Conservation (phyloP, 1,140 invertebrate genomes). For the Euglossa dilemma region DNA sequence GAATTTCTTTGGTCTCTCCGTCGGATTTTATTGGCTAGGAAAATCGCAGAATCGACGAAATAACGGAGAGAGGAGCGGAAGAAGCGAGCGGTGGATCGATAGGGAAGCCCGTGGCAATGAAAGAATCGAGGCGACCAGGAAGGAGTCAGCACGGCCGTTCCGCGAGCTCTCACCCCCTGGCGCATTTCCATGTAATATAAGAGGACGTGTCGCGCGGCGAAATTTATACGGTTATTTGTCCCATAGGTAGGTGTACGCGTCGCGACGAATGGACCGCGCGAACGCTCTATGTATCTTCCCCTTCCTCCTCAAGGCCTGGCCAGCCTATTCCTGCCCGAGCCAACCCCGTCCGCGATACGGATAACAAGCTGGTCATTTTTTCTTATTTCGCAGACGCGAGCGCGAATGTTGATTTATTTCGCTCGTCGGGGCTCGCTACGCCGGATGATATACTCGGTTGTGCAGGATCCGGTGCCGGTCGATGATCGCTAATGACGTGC, state of each 20-base stretch:
- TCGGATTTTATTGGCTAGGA: too few relatives aligned
- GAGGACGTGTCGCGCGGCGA: slow-evolving; percentile 25
- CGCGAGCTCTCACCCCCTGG: neutral
- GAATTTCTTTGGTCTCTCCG: too few relatives aligned
- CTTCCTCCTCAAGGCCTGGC: slow-evolving; percentile 23
- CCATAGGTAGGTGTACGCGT: slow-evolving; percentile 42
- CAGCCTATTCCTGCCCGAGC: neutral
- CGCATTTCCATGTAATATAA: slow-evolving; percentile 46
- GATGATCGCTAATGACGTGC: neutral
- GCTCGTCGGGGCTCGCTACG: neutral
- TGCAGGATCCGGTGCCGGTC: neutral
- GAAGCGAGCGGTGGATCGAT: neutral
- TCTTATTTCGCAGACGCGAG: slow-evolving; percentile 49
- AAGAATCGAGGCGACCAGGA: slow-evolving; percentile 2
- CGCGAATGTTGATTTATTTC: slow-evolving; percentile 62
- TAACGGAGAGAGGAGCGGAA: too few relatives aligned
- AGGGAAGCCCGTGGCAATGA: neutral
- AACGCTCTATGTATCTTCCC: slow-evolving; percentile 57
- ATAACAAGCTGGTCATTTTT: slow-evolving; percentile 58
- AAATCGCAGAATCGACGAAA: neutral
- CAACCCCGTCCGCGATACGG: neutral
- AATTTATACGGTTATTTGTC: slow-evolving; percentile 66
- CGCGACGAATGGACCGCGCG: slow-evolving; percentile 42
- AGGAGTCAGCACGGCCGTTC: neutral
- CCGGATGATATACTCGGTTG: slow-evolving; percentile 38